Base-by-base conservation (phyloP, 2,888 invertebrate genomes). In the Hedya salicella region DNA sequence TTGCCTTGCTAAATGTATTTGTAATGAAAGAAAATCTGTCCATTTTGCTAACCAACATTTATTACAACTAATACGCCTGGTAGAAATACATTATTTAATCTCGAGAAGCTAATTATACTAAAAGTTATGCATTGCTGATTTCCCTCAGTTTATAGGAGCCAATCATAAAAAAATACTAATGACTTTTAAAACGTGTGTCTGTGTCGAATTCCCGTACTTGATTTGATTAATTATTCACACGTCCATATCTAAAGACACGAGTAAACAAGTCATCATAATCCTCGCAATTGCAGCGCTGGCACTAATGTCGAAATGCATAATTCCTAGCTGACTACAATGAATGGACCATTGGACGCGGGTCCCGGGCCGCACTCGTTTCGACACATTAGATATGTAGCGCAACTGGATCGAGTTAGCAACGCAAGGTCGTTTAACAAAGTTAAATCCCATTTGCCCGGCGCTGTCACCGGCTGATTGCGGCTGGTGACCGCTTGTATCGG, bases 361-460 rank as follows among this genome's bases (percentile, higher is more conserved):
- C n/a, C 36, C 21, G 39, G 16, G 11, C 19, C 50, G 46, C 21
- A 48, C 52, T 13, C 86, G 83, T 87, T 88, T 83, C 73, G 72
- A 85, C 82, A 79, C 82, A 57, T 60, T 66, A 59, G 48, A 53
- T 52, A 68, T 63, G 56, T 32, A 52, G 64, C 62, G 83, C 83
- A 85, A 85, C 83, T 69, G 78, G 71, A 80, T 86, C 89, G 87
- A 86, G 85, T 88, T 88, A 85, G 85, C 86, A 84, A 85, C 81
- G 83, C 87, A 85, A 88, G 86, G 86, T 86, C 86, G 88, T 87
- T 91, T 86, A 88, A 85, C 89, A 87, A 89, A 90, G 84, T 90
- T 89, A 89, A 90, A 90, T 89, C 87, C 84, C 82, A 86, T 89
- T 90, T 86, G 81, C 81, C 78, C 78, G 81, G 81, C 79, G 78